A percentile compares a stretch with the other conserved stretches of the same genome.
phyloP scores from a whole-genome alignment of 1,140 invertebrate species.

The Holotrichia oblita region DNA sequence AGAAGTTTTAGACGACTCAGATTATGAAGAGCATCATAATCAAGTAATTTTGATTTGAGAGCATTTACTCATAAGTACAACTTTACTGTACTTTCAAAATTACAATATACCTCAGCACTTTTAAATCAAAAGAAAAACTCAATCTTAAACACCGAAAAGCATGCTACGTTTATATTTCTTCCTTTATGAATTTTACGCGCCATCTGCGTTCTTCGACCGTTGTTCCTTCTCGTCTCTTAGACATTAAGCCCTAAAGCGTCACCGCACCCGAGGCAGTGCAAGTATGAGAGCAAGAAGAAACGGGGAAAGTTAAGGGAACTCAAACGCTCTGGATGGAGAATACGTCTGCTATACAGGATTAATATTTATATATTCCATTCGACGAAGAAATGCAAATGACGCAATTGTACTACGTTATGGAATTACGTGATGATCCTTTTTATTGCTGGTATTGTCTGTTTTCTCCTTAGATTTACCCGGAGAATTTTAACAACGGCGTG shows the following conservation, averaged over 20 bases:
- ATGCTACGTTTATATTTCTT: not conserved
- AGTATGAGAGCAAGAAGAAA: not conserved
- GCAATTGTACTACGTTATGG: constrained; percentile 43
- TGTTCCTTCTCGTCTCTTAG: not conserved
- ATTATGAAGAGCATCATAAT: too few species aligned
- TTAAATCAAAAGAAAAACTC: not conserved
- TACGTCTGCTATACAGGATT: constrained; percentile 26
- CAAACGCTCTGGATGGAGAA: not conserved
- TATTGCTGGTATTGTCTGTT: constrained; percentile 39
- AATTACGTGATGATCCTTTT: constrained; percentile 44
- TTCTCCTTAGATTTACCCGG: constrained; percentile 35
- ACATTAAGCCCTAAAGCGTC: constrained; percentile 23
- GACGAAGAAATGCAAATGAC: constrained; percentile 45
- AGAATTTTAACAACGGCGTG: constrained; percentile 36
- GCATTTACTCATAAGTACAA: too few species aligned
- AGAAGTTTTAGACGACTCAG: too few species aligned
- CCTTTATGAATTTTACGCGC: constrained; percentile 22
- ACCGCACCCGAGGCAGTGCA: not conserved
- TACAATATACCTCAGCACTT: too few species aligned
- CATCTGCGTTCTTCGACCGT: constrained; percentile 15
- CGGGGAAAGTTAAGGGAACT: not conserved
- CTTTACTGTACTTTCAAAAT: too few species aligned
- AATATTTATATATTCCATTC: constrained; percentile 45
- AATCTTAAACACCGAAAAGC: not conserved
- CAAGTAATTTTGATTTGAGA: too few species aligned